Percentiles rank a stretch among this genome's conserved stretches.
Conservation (phyloP, 2,888 invertebrate genomes). For the Acanthococcus lagerstroemiae region DNA sequence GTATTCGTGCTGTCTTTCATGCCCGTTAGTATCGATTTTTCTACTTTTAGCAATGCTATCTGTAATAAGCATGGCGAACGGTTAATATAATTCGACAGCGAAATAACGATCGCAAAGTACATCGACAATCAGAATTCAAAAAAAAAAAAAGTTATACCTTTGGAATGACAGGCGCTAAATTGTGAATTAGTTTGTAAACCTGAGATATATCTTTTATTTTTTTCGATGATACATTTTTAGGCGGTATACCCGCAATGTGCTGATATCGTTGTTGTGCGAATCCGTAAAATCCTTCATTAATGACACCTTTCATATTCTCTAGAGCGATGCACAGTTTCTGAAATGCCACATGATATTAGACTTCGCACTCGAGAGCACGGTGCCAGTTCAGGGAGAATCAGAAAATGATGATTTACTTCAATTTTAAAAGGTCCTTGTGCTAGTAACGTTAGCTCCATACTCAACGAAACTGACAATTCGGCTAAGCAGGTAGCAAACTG, state of each 20-base stretch:
- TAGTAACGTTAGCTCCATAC: slow-evolving; percentile 64
- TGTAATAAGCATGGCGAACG: slow-evolving; percentile 32
- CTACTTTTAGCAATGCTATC: slow-evolving; percentile 33
- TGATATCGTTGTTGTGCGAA: slow-evolving; percentile 43
- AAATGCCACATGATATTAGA: no score
- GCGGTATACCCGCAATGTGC: slow-evolving; percentile 33
- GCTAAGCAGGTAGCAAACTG: slow-evolving; percentile 52
- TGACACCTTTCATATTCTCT: slow-evolving; percentile 45
- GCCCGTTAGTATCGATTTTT: slow-evolving; percentile 46
- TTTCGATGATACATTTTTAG: slow-evolving; percentile 19
- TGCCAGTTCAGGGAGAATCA: no score
- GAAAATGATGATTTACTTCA: slow-evolving; percentile 50
- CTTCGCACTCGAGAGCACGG: no score
- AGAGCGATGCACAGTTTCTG: slow-evolving; percentile 44
- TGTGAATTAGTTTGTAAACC: slow-evolving; percentile 46
- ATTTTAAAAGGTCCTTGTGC: slow-evolving; percentile 77
- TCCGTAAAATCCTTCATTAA: slow-evolving; percentile 46
- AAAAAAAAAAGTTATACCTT: slow-evolving; percentile 47
- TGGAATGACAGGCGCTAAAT: slow-evolving; percentile 67
- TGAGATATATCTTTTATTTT: slow-evolving; percentile 41
- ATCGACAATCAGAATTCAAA: slow-evolving; percentile 24
- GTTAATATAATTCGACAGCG: no score
- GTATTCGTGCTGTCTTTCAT: slow-evolving; percentile 58
- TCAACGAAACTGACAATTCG: slow-evolving; percentile 61
- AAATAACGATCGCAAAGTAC: no score